These are phyloP conservation scores for Typhlichthys subterraneus DNA, from an alignment of 2,797 vertebrate genomes.

Conservation along the genomic window DNA sequence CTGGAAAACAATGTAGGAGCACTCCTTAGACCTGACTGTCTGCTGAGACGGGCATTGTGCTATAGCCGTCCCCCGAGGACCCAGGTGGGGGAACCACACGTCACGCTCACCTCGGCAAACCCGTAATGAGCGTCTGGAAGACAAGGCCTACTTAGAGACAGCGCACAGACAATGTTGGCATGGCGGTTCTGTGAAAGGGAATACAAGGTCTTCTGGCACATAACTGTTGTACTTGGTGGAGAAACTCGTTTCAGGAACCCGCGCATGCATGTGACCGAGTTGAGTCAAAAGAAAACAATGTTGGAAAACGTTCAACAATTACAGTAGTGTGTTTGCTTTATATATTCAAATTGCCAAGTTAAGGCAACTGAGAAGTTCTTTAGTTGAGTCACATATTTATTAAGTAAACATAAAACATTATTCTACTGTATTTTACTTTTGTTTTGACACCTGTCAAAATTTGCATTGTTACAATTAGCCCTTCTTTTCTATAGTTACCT, in stretches of 20 bases:
- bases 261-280: not conserved
- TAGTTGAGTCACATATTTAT: no score
- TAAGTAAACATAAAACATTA: no score
- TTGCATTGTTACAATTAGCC: no score
- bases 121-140: constrained; percentile 71
- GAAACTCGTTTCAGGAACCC: constrained; percentile 17
- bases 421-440: no score
- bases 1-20: constrained; percentile 70
- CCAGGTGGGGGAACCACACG: constrained; percentile 55
- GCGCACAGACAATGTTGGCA: constrained; percentile 57
- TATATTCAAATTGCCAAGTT: no score
- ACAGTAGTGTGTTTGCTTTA: no score
- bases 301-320: not conserved
- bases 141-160: constrained; percentile 51
- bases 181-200: constrained; percentile 41
- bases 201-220: constrained; percentile 69
- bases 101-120: constrained; percentile 62
- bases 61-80: constrained; percentile 54
- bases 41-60: constrained; percentile 73
- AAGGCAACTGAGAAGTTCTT: no score
- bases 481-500: no score
- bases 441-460: no score
- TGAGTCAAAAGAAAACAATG: not conserved
- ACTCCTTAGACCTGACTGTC: constrained; percentile 67
- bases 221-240: constrained; percentile 25